phyloP scores from a whole-genome alignment of 1,140 invertebrate species.

The Nylanderia fulva region DNA sequence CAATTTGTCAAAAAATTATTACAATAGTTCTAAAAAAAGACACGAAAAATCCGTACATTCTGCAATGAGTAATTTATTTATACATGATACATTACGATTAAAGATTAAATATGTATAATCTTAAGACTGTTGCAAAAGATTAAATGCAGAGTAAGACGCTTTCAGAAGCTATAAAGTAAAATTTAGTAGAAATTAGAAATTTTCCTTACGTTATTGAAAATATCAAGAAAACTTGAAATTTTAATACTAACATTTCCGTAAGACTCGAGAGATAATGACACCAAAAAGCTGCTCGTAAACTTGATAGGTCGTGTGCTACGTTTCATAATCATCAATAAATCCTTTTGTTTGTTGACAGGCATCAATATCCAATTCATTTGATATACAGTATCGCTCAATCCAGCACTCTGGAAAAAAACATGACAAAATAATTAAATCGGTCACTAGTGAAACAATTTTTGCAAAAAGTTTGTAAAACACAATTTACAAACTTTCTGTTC shows the following conservation, averaged over 20 bases:
- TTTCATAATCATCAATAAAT: conserved; percentile 51
- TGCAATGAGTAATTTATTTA: conserved; percentile 6
- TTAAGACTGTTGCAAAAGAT: conserved; percentile 50
- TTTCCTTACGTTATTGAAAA: neutral
- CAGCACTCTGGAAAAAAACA: neutral
- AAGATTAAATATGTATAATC: neutral
- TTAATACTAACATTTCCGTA: conserved; percentile 47
- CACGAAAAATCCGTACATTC: conserved; percentile 10
- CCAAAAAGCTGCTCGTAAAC: conserved; percentile 48
- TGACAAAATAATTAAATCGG: neutral
- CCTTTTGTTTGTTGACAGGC: neutral
- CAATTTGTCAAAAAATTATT: neutral
- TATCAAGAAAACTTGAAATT: neutral
- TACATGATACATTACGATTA: neutral
- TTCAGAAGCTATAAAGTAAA: conserved; percentile 64
- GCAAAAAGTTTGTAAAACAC: neutral
- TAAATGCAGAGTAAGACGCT: conserved; percentile 62
- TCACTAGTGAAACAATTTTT: neutral
- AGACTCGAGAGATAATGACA: conserved; percentile 44
- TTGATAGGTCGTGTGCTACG: conserved; percentile 44
- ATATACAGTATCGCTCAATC: conserved; percentile 4
- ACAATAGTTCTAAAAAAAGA: neutral
- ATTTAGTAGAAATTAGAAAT: neutral
- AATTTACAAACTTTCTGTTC: neutral
- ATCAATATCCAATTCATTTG: conserved; percentile 37